These are phyloP conservation scores for Stigmatopora argus DNA, from an alignment of 2,113 vertebrate species.

Conservation along the genomic window DNA sequence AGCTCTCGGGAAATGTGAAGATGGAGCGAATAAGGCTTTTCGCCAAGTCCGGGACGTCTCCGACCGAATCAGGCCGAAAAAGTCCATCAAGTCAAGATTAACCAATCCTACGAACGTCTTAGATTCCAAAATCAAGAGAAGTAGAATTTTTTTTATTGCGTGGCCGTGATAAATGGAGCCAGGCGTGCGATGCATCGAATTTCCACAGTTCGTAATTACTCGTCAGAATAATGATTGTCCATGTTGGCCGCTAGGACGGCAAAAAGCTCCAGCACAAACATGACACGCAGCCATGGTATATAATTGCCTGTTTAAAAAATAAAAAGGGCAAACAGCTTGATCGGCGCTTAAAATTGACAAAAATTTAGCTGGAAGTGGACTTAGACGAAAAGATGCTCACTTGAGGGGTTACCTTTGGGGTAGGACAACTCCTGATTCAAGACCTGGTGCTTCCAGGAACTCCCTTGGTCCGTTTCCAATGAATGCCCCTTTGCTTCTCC, in stretches of 20 bases:
- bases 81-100: neutral
- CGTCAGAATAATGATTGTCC: conserved; percentile 1
- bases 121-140: neutral
- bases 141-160: neutral
- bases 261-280: conserved; percentile 3
- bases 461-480: conserved; percentile 63
- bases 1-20: conserved; percentile 67
- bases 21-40: conserved; percentile 39
- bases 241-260: neutral
- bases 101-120: neutral
- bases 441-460: conserved; percentile 66
- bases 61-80: conserved; percentile 38
- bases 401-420: neutral
- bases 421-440: conserved; percentile 43
- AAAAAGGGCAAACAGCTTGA: neutral
- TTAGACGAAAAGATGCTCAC: neutral
- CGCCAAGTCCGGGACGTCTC: conserved; percentile 48
- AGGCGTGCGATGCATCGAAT: neutral
- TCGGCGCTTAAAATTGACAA: neutral
- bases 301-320: neutral
- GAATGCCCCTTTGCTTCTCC: conserved; percentile 28
- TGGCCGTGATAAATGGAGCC: neutral
- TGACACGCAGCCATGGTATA: neutral
- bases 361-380: neutral
- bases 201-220: neutral